These are phyloP conservation scores for Gymnocypris eckloni DNA, from an alignment of 2,797 vertebrate species.

Conservation along the genomic window DNA sequence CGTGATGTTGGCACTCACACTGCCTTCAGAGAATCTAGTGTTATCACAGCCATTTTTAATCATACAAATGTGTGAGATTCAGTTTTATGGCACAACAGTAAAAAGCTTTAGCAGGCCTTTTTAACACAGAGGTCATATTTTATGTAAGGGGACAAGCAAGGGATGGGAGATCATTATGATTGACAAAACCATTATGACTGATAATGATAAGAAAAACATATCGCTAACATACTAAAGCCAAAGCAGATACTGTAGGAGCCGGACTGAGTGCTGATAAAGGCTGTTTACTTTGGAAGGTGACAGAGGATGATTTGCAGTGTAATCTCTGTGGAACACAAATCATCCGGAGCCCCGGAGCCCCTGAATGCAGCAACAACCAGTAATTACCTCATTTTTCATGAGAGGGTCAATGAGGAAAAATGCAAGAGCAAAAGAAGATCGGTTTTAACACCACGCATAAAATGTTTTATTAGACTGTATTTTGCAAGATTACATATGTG, in stretches of 20 bases:
- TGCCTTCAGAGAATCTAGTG: neutral
- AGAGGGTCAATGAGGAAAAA: slow-evolving; percentile 25
- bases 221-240: slow-evolving; percentile 29
- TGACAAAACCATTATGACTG: slow-evolving; percentile 38
- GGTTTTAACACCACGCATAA: slow-evolving; percentile 22
- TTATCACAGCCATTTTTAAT: neutral
- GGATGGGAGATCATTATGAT: neutral
- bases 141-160: neutral
- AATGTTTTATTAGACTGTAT: slow-evolving; percentile 7
- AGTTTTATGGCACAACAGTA: neutral
- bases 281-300: slow-evolving; percentile 65
- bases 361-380: slow-evolving; percentile 25
- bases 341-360: slow-evolving; percentile 42
- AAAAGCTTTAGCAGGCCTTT: neutral
- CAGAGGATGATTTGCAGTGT: slow-evolving; percentile 60
- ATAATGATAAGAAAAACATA: slow-evolving; percentile 45
- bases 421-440: neutral
- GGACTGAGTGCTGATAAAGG: slow-evolving; percentile 50
- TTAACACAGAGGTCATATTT: slow-evolving; percentile 21
- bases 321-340: slow-evolving; percentile 63
- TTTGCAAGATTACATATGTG: slow-evolving; percentile 30
- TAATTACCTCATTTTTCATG: slow-evolving; percentile 36
- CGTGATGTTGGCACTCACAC: neutral
- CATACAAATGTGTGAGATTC: neutral
- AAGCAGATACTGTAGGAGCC: slow-evolving; percentile 1